A percentile compares a stretch with the other conserved stretches of the same genome.
Evolutionary conservation across 2,888 invertebrate genomes (phyloP).

Genomic region (Dolomedes plantarius): DNA sequence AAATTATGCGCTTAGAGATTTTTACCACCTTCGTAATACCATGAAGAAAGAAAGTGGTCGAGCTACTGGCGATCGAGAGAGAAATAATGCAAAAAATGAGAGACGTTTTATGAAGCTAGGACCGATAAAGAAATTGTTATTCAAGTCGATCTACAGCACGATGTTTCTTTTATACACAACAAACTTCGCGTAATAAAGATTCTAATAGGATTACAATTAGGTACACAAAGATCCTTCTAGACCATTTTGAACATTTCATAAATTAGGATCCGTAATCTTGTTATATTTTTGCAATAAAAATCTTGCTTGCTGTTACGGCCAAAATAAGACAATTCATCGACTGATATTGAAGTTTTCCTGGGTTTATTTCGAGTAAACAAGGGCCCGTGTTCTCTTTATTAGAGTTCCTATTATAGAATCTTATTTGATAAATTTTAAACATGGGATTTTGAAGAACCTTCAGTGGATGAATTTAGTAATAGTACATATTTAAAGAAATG

Average conservation of each 20-base stretch:
- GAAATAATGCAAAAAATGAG: background rate
- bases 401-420: no score
- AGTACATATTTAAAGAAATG: no score
- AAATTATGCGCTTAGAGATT: conserved; percentile 65
- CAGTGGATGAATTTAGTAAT: no score
- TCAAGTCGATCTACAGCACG: background rate
- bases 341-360: no score
- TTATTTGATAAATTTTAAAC: no score
- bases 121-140: conserved; percentile 1
- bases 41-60: conserved; percentile 14
- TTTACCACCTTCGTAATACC: conserved; percentile 57
- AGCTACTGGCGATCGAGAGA: conserved; percentile 39
- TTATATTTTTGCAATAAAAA: no score
- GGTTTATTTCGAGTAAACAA: no score
- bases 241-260: background rate
- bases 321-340: no score
- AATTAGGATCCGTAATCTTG: background rate
- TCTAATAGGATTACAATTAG: conserved; percentile 6
- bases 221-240: background rate
- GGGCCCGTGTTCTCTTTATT: no score
- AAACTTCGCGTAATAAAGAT: background rate
- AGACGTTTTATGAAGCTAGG: background rate
- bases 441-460: no score
- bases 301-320: no score
- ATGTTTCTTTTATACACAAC: background rate